Evolutionary conservation across 2,113 vertebrate genomes (phyloP).

Genomic region (Casuarius casuarius): DNA sequence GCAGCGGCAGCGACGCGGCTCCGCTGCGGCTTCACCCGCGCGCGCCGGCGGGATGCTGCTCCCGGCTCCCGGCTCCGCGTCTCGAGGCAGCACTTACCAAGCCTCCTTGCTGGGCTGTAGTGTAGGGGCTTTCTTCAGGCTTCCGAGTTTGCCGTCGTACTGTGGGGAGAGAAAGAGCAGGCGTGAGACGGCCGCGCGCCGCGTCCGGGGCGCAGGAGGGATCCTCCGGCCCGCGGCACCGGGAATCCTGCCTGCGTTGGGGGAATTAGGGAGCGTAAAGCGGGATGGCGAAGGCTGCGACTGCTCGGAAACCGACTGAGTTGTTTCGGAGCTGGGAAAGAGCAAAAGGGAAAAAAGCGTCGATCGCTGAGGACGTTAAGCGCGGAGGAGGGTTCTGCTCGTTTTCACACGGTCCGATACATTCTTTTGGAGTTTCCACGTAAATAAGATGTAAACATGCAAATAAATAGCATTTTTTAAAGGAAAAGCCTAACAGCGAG

Average conservation of each 20-base stretch:
- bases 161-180: not conserved
- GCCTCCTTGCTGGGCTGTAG: constrained; percentile 94
- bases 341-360: not conserved
- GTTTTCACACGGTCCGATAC: not conserved
- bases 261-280: not conserved
- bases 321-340: not conserved
- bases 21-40: no score
- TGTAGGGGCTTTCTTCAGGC: constrained; percentile 83
- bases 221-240: not conserved
- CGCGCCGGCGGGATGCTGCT: no score
- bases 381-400: not conserved
- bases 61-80: no score
- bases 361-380: not conserved
- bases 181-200: not conserved
- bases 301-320: not conserved
- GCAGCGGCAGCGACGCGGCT: no score
- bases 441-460: not conserved
- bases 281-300: no score
- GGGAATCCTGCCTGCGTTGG: not conserved
- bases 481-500: not conserved
- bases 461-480: not conserved
- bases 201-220: not conserved
- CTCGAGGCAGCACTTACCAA: constrained; percentile 74
- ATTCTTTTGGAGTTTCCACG: not conserved
- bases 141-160: constrained; percentile 76